These are phyloP conservation scores for Ammodytes marinus DNA, from an alignment of 2,113 vertebrate species.

Conservation along the genomic window DNA sequence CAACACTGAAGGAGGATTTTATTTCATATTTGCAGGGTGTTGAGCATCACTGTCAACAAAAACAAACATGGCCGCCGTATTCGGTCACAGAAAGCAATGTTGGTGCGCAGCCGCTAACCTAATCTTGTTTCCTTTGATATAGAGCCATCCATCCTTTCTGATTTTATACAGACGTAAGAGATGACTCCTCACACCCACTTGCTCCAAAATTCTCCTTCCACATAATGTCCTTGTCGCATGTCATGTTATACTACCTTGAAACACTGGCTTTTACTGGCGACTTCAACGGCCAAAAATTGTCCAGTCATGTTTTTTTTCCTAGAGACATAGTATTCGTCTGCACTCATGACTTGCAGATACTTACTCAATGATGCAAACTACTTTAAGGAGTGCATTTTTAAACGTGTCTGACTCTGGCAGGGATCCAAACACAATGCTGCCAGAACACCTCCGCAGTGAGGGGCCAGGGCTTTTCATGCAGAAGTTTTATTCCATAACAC, in stretches of 20 bases:
- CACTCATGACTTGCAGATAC: neutral
- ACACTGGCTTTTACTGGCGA: neutral
- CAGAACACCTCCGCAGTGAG: slow-evolving; percentile 1
- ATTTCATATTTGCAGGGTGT: slow-evolving; percentile 21
- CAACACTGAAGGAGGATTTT: slow-evolving; percentile 22
- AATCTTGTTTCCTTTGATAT: neutral
- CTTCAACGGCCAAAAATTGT: neutral
- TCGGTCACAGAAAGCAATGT: neutral
- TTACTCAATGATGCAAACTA: slow-evolving; percentile 33
- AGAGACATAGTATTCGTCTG: slow-evolving; percentile 14
- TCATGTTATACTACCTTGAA: neutral
- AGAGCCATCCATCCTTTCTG: neutral
- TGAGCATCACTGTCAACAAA: slow-evolving; percentile 39
- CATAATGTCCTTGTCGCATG: neutral
- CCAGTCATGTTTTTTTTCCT: neutral
- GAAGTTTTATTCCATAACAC: slow-evolving; percentile 15
- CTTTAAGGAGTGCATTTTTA: slow-evolving; percentile 14
- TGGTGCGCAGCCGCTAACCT: neutral
- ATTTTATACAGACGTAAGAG: neutral
- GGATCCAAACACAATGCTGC: slow-evolving; percentile 16
- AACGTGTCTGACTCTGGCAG: slow-evolving; percentile 14
- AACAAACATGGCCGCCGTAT: slow-evolving; percentile 27
- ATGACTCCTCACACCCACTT: neutral
- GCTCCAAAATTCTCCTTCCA: slow-evolving; percentile 1
- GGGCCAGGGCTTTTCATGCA: neutral